Evolutionary conservation across 2,797 vertebrate species (phyloP).

Genomic region (Gymnoscopelus braueri): DNA sequence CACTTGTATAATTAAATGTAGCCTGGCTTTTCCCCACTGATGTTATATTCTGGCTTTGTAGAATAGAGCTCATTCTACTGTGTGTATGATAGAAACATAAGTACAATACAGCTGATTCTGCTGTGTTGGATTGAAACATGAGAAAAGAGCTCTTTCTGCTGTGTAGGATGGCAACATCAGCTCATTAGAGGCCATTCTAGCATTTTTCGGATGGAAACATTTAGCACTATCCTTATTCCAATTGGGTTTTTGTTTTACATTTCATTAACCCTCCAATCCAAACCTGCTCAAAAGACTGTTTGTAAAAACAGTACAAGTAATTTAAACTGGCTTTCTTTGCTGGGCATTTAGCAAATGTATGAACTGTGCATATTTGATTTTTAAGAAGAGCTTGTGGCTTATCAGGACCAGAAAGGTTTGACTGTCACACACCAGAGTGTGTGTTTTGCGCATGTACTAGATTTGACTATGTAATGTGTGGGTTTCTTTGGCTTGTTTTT

Average conservation of each 20-base stretch:
- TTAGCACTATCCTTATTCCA: too few relatives aligned
- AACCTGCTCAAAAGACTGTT: too few relatives aligned
- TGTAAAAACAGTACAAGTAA: too few relatives aligned
- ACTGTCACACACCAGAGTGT: background rate
- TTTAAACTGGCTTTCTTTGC: background rate
- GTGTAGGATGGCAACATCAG: too few relatives aligned
- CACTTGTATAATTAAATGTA: too few relatives aligned
- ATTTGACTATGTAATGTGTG: constrained; percentile 11
- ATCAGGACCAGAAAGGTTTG: constrained; percentile 11
- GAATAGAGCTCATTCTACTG: constrained; percentile 10
- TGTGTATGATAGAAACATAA: background rate
- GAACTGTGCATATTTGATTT: background rate
- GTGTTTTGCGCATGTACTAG: constrained; percentile 24
- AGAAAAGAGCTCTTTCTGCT: background rate
- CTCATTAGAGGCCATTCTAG: too few relatives aligned
- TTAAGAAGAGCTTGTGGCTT: background rate
- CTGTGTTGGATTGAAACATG: background rate
- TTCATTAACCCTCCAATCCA: too few relatives aligned
- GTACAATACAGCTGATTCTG: constrained; percentile 19
- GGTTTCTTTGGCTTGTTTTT: constrained; percentile 40
- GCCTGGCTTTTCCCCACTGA: too few relatives aligned
- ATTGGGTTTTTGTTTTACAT: too few relatives aligned
- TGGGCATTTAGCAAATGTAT: constrained; percentile 18
- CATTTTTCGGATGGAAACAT: too few relatives aligned
- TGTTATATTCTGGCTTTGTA: background rate